Evolutionary conservation across 64 coral and sea anemone species (phyloP), one percentile per base, ranked within the genome.

Genomic region (Stylophora pistillata): DNA sequence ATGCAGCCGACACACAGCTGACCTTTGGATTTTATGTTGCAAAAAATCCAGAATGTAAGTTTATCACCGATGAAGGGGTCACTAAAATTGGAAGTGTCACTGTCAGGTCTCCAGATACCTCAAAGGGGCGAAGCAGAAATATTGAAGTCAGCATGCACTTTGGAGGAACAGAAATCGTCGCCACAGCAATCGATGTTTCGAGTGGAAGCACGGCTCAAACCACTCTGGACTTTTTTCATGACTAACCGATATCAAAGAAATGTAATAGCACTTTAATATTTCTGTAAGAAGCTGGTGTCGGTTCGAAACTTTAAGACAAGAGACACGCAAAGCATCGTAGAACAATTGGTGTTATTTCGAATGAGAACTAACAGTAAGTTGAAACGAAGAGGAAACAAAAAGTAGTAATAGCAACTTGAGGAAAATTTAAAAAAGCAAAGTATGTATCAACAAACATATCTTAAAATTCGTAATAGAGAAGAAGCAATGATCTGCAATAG

Each of bases 21-120:
- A 56, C 47, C 0, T 78, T 78, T 78, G 75, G 75, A 78, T 78
- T 78, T 47, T 78, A 78, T 52, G 53, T 78, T 28, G 53, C 75
- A 6, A 28, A 10, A 25, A 78, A 78, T 78, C 75, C 75, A 5
- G n/a, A 78, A 13, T 68, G 64, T 11, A 68, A 68, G 64, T 68
- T 68, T 81, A 4, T 33, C 27, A 62, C 55, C 59, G 78, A 62
- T 27, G 31, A 23, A 31, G 55, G 55, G n/a, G 78, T 59, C 30
- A 61, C 60, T 9, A 81, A 78, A 14, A 53, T 26, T 1, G 75
- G 75, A 56, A 78, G 52, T 29, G 21, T 78, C 4, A 78, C 10
- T 2, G 75, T 78, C 15, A 21, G 56, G 53, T 78, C 75, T 25
- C 75, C 75, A 13, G 53, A 78, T 56, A 78, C n/a, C 4, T 78